Base-by-base conservation (phyloP, 2,888 invertebrate species). In the Latheticus oryzae region DNA sequence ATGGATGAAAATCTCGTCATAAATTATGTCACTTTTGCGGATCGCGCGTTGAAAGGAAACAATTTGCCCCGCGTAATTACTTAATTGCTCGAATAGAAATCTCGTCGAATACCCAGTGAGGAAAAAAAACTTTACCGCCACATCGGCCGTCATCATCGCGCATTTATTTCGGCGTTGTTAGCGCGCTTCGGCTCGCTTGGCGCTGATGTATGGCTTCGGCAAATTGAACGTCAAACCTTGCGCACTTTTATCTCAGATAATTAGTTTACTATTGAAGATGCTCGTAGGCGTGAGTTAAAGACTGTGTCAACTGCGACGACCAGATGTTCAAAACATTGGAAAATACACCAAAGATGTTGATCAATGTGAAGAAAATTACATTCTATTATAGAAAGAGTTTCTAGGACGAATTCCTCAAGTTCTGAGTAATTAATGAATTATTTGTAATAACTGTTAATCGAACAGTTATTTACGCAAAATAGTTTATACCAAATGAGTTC, bases 201-300 rank as follows among this genome's bases (percentile, higher is more conserved):
- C 54, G 62, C 66, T 68, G 68, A 68, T 68, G 64, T 67, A 68
- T 68, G 54, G 64, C 66, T 59, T 58, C 58, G 58, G 68, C 57
- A 68, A 67, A 69, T 69, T 67, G 67, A 65, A 69, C 69, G 69
- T 68, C 67, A 68, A 66, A 61, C 52, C 51, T 48, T 47, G 52
- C 52, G 60, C 58, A 63, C 35, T 68, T 67, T 67, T 69, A 67
- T 63, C 61, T 57, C 54, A 48, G 33, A 58, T 69, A 69, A 69
- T 69, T 67, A 69, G 68, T 66, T 68, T 66, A 65, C 59, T 60
- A 67, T 66, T 63, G 64, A 53, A 54, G 38, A 45, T 24, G 57
- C 23, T 63, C 47, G 69, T 69, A 48, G 67, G 67, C 62, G 69
- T 57, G 42, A 56, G 63, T 58, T 64, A 60, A 62, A 61, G 58